phyloP scores from a whole-genome alignment of 2,888 invertebrate species.

The Andrena praecox region DNA sequence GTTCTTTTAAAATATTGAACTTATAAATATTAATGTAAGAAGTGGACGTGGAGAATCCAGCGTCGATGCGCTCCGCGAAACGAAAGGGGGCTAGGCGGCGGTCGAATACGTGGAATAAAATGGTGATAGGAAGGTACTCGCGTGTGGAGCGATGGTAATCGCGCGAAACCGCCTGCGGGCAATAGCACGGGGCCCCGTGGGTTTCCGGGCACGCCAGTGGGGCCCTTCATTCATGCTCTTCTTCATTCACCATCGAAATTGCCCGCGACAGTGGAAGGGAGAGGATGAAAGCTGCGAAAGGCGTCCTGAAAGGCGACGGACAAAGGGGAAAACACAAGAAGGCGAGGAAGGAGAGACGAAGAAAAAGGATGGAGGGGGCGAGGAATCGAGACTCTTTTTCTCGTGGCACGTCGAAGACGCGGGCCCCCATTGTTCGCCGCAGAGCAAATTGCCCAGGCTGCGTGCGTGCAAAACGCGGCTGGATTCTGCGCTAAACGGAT shows the following conservation, averaged over 20 bases:
- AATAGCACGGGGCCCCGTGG: constrained; percentile 36
- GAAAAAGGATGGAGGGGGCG: constrained; percentile 18
- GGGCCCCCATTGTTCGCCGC: constrained; percentile 59
- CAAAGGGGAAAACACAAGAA: constrained; percentile 19
- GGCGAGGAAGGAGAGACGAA: constrained; percentile 5
- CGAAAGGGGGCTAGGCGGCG: not conserved
- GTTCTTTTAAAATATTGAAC: no score
- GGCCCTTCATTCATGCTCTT: constrained; percentile 77
- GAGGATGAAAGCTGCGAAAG: constrained; percentile 36
- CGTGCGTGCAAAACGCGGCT: constrained; percentile 65
- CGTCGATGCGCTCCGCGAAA: not conserved
- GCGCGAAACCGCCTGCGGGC: not conserved
- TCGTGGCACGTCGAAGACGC: constrained; percentile 30
- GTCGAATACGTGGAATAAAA: not conserved
- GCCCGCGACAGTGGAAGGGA: constrained; percentile 68
- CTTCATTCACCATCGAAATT: constrained; percentile 81
- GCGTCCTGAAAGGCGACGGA: constrained; percentile 25
- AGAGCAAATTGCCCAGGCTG: constrained; percentile 62
- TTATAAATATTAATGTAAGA: no score
- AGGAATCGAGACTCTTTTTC: constrained; percentile 12
- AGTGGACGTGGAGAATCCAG: no score
- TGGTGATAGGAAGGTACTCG: constrained; percentile 20
- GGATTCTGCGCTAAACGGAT: constrained; percentile 71
- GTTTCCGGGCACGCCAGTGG: constrained; percentile 76
- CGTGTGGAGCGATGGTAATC: constrained; percentile 40